Evolutionary conservation across 2,113 vertebrate genomes (phyloP).

Genomic region (Daphoenositta chrysoptera): DNA sequence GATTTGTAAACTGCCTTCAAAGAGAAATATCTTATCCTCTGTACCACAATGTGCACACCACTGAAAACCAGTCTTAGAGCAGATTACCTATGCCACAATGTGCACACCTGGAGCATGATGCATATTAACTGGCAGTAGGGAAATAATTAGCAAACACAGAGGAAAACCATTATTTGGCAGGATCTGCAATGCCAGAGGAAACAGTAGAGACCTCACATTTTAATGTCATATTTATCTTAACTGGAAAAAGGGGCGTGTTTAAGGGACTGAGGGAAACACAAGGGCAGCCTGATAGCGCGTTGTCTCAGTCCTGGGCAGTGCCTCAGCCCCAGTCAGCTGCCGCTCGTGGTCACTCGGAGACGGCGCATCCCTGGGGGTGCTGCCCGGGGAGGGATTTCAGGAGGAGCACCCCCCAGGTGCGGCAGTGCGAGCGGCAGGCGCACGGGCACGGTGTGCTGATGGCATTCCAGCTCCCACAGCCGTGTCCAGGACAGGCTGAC

Average conservation of each 20-base stretch:
- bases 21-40: slow-evolving; percentile 13
- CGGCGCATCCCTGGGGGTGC: neutral
- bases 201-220: neutral
- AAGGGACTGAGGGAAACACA: neutral
- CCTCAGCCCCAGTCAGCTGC: neutral
- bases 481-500: neutral
- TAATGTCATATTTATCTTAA: neutral
- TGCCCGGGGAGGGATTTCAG: neutral
- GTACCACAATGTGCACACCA: neutral
- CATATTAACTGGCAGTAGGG: neutral
- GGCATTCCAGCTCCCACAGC: neutral
- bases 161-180: neutral
- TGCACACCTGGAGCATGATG: neutral
- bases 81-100: neutral
- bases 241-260: neutral
- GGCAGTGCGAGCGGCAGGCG: too few species aligned
- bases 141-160: neutral
- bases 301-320: neutral
- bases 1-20: slow-evolving; percentile 60
- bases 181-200: neutral
- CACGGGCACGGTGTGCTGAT: rapidly evolving
- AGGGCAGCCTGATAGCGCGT: neutral
- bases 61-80: neutral
- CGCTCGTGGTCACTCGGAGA: neutral
- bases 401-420: too few species aligned